phyloP scores from a whole-genome alignment of 1,140 invertebrate species.

The Palaemon carinicauda region DNA sequence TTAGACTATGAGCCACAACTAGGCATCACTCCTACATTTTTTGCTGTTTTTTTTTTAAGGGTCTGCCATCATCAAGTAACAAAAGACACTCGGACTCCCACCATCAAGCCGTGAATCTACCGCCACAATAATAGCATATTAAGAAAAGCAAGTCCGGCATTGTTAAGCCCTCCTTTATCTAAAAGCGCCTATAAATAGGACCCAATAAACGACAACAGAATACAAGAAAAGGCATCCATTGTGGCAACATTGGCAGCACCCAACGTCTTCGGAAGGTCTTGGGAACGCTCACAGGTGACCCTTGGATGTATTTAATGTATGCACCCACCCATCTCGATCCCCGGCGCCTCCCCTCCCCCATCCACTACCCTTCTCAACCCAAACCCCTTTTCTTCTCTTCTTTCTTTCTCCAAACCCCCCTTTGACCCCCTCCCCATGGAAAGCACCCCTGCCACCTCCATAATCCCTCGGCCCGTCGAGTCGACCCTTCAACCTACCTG shows the following conservation, averaged over 20 bases:
- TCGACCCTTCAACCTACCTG: not conserved
- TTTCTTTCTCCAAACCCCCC: not conserved
- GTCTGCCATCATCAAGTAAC: no score
- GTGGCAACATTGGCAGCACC: slow-evolving; percentile 37
- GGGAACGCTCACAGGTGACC: slow-evolving; percentile 46
- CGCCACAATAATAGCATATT: no score
- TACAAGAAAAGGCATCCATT: slow-evolving; percentile 27
- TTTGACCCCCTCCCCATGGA: not conserved
- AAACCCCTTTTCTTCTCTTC: not conserved
- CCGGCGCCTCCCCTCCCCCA: not conserved
- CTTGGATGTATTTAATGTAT: slow-evolving; percentile 50
- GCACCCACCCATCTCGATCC: not conserved
- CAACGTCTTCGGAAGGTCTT: slow-evolving; percentile 7
- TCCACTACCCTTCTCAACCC: not conserved
- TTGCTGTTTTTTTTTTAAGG: not conserved
- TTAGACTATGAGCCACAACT: not conserved
- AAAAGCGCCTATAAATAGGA: no score
- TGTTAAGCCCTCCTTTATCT: no score
- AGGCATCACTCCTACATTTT: not conserved
- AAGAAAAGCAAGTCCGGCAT: no score
- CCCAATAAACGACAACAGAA: not conserved
- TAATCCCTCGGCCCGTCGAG: not conserved
- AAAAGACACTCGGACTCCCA: no score
- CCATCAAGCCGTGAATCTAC: no score
- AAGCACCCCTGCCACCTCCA: not conserved